Percentiles rank a stretch among this genome's conserved stretches.
These are phyloP conservation scores for Neopipo cinnamomea DNA, from an alignment of 2,113 vertebrate species.

Conservation along the genomic window DNA sequence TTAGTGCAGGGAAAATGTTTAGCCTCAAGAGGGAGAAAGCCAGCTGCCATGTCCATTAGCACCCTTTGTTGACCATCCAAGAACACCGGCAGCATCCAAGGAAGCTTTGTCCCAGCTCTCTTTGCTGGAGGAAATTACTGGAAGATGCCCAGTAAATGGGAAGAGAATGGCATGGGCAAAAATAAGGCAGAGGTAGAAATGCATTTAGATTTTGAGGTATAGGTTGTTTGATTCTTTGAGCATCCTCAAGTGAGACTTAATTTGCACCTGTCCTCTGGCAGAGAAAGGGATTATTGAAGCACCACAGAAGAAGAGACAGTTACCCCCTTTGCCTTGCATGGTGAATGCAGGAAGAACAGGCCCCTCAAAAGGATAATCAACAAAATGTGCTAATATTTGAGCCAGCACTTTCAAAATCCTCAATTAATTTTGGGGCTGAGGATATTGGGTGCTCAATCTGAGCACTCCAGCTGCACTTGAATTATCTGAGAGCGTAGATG, in stretches of 20 bases:
- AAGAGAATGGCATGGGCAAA: background rate
- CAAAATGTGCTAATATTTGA: background rate
- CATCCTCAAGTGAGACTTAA: background rate
- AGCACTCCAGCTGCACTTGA: constrained; percentile 46
- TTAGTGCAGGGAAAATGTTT: constrained; percentile 57
- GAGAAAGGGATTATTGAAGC: background rate
- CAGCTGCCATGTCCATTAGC: constrained; percentile 34
- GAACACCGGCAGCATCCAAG: background rate
- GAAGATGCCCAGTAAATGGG: background rate
- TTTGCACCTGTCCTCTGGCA: background rate
- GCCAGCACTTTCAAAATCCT: constrained; percentile 52
- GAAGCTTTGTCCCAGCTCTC: constrained; percentile 23
- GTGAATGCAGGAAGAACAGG: background rate
- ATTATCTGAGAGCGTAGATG: constrained; percentile 32
- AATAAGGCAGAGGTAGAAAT: background rate
- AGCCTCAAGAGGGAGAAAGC: constrained; percentile 33
- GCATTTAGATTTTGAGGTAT: background rate
- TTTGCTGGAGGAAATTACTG: background rate
- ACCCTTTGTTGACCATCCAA: constrained; percentile 47
- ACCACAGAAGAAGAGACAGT: background rate
- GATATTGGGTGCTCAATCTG: constrained; percentile 46
- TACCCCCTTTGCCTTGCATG: background rate
- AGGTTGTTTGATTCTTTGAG: background rate
- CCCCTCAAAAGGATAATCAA: background rate
- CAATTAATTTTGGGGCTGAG: constrained; percentile 41